Evolutionary conservation across 2,888 invertebrate genomes (phyloP).

Genomic region (Pseudeuparius sepicola): DNA sequence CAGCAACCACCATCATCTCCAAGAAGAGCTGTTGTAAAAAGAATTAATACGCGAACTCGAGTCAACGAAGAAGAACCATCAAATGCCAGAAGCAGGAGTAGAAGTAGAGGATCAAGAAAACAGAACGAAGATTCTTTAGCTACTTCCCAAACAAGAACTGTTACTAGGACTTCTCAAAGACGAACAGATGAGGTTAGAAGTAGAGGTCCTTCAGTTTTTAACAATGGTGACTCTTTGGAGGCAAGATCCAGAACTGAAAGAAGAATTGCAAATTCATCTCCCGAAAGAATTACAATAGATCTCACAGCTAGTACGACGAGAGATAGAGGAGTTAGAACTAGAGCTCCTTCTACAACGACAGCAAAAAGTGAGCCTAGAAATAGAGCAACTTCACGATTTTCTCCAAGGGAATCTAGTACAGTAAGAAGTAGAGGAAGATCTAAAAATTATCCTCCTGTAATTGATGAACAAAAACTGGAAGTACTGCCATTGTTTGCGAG

Average conservation of each 20-base stretch:
- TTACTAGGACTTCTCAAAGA: conserved; percentile 9
- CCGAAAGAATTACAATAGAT: conserved; percentile 22
- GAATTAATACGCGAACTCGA: too few relatives aligned
- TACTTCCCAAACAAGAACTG: conserved; percentile 7
- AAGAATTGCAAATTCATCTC: conserved; percentile 11
- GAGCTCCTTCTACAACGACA: neutral
- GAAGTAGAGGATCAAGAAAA: conserved; percentile 10
- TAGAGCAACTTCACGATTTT: conserved; percentile 1
- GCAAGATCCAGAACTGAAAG: conserved; percentile 26
- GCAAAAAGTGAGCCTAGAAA: neutral
- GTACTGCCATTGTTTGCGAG: conserved; percentile 36
- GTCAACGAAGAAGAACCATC: conserved; percentile 12
- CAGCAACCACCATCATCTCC: conserved; percentile 9
- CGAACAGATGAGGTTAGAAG: conserved; percentile 9
- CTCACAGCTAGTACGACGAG: conserved; percentile 1
- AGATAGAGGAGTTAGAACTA: conserved; percentile 1
- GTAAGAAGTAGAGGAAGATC: conserved; percentile 16
- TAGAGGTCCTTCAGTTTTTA: conserved; percentile 20
- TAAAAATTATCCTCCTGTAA: conserved; percentile 25
- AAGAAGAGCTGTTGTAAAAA: conserved; percentile 8
- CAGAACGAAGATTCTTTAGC: conserved; percentile 1
- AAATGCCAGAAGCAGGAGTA: conserved; percentile 12
- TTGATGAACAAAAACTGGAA: conserved; percentile 36
- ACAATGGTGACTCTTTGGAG: conserved; percentile 12
- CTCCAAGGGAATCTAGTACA: too few relatives aligned